Evolutionary conservation across 1,140 invertebrate genomes (phyloP).

Genomic region (Drosophila nannoptera): DNA sequence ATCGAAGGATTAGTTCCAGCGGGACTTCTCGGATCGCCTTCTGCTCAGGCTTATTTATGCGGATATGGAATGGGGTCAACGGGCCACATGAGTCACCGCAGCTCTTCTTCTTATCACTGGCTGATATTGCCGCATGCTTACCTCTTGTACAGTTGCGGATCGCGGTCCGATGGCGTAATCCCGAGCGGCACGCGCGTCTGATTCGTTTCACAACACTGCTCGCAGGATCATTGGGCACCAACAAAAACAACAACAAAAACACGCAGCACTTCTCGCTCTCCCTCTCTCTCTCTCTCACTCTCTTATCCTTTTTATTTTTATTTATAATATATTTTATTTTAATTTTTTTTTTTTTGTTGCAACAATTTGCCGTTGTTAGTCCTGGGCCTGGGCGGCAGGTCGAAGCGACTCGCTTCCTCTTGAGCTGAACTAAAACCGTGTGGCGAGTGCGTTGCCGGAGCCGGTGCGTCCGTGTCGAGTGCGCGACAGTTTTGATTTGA

Average conservation of each 20-base stretch:
- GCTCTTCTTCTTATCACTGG: neutral
- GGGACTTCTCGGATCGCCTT: neutral
- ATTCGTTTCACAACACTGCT: neutral
- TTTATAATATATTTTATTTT: no score
- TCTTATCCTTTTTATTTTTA: no score
- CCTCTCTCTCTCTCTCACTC: no score
- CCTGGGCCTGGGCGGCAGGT: conserved; percentile 6
- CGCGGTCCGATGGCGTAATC: conserved; percentile 18
- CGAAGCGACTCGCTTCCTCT: conserved; percentile 10
- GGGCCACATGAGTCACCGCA: conserved; percentile 19
- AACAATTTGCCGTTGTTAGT: no score
- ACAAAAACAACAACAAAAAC: no score
- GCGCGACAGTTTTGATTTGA: conserved; percentile 76
- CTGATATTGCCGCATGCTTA: conserved; percentile 12
- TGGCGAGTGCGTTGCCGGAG: conserved; percentile 40
- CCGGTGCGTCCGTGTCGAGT: conserved; percentile 73
- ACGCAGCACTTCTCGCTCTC: no score
- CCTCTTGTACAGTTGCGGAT: conserved; percentile 17
- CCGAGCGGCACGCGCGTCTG: neutral
- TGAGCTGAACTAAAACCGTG: conserved; percentile 7
- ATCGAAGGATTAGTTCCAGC: neutral
- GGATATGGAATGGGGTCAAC: conserved; percentile 2
- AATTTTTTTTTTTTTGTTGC: no score
- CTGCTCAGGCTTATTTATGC: neutral
- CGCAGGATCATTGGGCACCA: neutral